These are phyloP conservation scores for Danio jaintianensis DNA, from an alignment of 2,797 vertebrate genomes.

Conservation along the genomic window DNA sequence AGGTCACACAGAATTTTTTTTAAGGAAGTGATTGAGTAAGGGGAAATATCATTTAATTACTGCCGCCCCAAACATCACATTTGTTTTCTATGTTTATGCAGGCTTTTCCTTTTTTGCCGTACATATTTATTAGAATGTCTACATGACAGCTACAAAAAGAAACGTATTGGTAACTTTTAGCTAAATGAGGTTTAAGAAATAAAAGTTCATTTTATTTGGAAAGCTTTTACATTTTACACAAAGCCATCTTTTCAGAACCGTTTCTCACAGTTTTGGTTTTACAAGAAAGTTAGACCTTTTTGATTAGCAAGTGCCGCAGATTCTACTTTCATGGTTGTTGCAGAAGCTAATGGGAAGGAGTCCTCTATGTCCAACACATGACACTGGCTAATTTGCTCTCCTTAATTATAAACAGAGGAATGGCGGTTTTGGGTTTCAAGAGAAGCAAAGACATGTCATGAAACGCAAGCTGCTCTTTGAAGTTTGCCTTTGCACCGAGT, in stretches of 20 bases:
- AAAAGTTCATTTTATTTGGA: neutral
- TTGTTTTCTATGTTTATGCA: no score
- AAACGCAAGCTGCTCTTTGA: slow-evolving; percentile 28
- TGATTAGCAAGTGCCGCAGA: no score
- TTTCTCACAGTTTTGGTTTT: neutral
- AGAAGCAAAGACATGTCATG: slow-evolving; percentile 28
- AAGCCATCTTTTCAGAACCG: neutral
- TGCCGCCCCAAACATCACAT: neutral
- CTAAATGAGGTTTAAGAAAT: neutral
- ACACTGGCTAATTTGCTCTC: slow-evolving; percentile 9
- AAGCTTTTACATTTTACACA: neutral
- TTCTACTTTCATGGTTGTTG: neutral
- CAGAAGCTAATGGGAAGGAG: neutral
- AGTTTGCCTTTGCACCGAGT: neutral
- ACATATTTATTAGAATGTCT: no score
- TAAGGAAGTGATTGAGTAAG: neutral
- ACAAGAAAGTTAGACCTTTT: neutral
- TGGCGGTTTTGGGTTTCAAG: slow-evolving; percentile 23
- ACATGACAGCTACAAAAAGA: neutral
- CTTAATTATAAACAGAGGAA: slow-evolving; percentile 44
- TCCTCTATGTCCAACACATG: slow-evolving; percentile 6
- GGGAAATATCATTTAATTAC: neutral
- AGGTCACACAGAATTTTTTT: neutral
- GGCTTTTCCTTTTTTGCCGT: no score
- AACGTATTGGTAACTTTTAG: neutral